Evolutionary conservation across 2,888 invertebrate genomes (phyloP).

Genomic region (Erebia aethiops): DNA sequence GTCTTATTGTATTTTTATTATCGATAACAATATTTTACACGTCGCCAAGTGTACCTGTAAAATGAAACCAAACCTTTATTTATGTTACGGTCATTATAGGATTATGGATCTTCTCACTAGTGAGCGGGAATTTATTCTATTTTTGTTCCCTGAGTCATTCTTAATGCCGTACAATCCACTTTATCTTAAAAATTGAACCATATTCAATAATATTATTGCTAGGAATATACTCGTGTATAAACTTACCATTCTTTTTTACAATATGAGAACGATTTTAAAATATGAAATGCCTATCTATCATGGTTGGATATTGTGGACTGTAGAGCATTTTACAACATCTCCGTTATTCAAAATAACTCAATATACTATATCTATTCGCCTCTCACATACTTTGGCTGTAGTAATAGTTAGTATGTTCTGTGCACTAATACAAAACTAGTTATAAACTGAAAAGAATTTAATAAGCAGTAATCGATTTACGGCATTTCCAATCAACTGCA

Average conservation of each 20-base stretch:
- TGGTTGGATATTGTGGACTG: too few relatives aligned
- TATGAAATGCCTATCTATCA: neutral
- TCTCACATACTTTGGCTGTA: too few relatives aligned
- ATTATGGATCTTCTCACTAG: constrained; percentile 55
- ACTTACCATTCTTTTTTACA: neutral
- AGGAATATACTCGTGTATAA: neutral
- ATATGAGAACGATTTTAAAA: neutral
- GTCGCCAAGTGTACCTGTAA: constrained; percentile 71
- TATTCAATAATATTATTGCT: constrained; percentile 12
- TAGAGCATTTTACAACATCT: too few relatives aligned
- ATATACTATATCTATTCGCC: too few relatives aligned
- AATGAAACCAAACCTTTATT: constrained; percentile 65
- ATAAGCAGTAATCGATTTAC: neutral
- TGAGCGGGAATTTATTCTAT: constrained; percentile 44
- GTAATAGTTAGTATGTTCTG: too few relatives aligned
- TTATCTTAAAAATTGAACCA: constrained; percentile 19
- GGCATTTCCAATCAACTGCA: constrained; percentile 4
- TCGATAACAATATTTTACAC: constrained; percentile 78
- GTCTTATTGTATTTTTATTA: constrained; percentile 73
- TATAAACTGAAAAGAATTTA: neutral
- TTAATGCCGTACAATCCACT: constrained; percentile 15
- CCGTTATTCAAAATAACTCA: too few relatives aligned
- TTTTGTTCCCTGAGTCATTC: constrained; percentile 13
- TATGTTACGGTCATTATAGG: constrained; percentile 50
- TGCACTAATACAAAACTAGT: too few relatives aligned